Conservation (phyloP, 2,113 vertebrate species). For the Bolborhynchus lineola region DNA sequence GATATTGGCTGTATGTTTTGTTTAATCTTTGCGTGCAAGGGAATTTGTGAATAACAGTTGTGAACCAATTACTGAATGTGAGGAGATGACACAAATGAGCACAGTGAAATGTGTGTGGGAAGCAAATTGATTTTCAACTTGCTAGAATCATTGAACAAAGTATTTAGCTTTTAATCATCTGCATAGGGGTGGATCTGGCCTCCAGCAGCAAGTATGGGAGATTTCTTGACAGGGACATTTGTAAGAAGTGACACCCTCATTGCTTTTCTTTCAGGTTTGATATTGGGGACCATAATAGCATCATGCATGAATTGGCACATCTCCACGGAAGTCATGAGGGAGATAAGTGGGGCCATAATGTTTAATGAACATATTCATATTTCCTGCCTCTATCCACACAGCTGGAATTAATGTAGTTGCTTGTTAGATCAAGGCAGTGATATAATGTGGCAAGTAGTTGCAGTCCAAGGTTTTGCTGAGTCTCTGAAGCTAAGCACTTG, state of each 20-base stretch:
- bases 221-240: background rate
- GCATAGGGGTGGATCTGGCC: background rate
- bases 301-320: background rate
- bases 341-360: background rate
- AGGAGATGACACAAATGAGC: background rate
- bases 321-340: background rate
- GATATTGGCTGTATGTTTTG: background rate
- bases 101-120: background rate
- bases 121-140: conserved; percentile 9
- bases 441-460: background rate
- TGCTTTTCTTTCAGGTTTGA: background rate
- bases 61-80: background rate
- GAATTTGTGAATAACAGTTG: background rate
- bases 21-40: background rate
- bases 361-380: conserved; percentile 28
- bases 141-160: background rate
- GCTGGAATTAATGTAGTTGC: conserved; percentile 44
- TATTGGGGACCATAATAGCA: background rate
- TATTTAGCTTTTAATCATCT: background rate
- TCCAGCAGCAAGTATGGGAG: background rate
- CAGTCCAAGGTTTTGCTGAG: background rate
- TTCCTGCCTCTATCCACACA: conserved; percentile 8
- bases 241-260: background rate
- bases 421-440: conserved; percentile 33
- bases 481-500: background rate